A percentile compares a stretch with the other conserved stretches of the same genome.
Evolutionary conservation across 2,113 vertebrate genomes (phyloP).

Genomic region (Pygathrix nemaeus): DNA sequence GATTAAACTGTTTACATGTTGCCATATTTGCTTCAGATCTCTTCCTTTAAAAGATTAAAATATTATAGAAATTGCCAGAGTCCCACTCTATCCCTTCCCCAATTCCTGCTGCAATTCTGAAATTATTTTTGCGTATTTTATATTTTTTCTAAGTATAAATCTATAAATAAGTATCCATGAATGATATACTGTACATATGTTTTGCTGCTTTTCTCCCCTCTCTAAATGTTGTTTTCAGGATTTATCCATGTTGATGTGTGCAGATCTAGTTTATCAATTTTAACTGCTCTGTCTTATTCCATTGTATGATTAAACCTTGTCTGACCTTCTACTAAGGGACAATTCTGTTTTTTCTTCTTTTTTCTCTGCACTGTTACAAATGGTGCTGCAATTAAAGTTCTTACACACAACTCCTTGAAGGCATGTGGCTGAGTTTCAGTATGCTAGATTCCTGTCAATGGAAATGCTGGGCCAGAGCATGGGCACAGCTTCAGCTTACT

Average conservation of each 20-base stretch:
- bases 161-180: not conserved
- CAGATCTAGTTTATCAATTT: not conserved
- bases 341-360: not conserved
- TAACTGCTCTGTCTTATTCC: not conserved
- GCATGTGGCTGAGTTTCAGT: not conserved
- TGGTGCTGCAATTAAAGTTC: not conserved
- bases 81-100: not conserved
- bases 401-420: not conserved
- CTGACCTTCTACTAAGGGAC: not conserved
- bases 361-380: not conserved
- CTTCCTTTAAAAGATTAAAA: conserved; percentile 27
- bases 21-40: not conserved
- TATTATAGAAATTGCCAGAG: not conserved
- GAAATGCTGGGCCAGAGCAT: not conserved
- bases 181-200: not conserved
- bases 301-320: not conserved
- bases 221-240: conserved; percentile 25
- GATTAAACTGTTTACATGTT: not conserved
- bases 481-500: not conserved
- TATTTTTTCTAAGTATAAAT: not conserved
- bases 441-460: not conserved
- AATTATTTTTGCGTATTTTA: not conserved
- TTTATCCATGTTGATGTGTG: not conserved
- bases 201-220: not conserved
- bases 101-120: not conserved